These are phyloP conservation scores for Pegoplata infirma DNA, from an alignment of 2,888 invertebrate genomes.

Conservation along the genomic window DNA sequence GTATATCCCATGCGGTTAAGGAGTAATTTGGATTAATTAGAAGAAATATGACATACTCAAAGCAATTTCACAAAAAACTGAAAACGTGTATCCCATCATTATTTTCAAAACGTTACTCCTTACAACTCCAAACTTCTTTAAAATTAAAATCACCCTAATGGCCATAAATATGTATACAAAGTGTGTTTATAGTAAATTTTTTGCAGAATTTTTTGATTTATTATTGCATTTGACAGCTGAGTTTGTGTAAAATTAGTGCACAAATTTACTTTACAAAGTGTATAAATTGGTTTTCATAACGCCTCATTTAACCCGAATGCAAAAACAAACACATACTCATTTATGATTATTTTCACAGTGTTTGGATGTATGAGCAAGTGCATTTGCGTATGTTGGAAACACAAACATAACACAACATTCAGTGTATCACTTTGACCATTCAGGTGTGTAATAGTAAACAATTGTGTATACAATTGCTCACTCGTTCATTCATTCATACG, in stretches of 20 bases:
- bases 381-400: conserved; percentile 10
- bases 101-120: too few relatives aligned
- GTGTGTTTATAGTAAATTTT: not conserved
- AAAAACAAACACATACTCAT: conserved; percentile 25
- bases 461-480: conserved; percentile 30
- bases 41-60: too few relatives aligned
- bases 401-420: not conserved
- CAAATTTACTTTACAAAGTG: conserved; percentile 60
- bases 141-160: too few relatives aligned
- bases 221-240: conserved; percentile 61
- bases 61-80: too few relatives aligned
- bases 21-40: too few relatives aligned
- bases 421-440: conserved; percentile 60
- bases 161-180: not conserved
- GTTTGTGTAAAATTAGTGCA: conserved; percentile 61
- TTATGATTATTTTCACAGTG: not conserved
- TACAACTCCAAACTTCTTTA: too few relatives aligned
- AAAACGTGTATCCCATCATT: too few relatives aligned
- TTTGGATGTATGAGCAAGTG: not conserved
- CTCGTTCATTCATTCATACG: conserved; percentile 9
- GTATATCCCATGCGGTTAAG: too few relatives aligned
- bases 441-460: conserved; percentile 58
- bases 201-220: not conserved
- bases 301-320: conserved; percentile 60
- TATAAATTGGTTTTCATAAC: conserved; percentile 60